These are phyloP conservation scores for Endotricha flammealis DNA, from an alignment of 2,888 invertebrate species.

Conservation along the genomic window DNA sequence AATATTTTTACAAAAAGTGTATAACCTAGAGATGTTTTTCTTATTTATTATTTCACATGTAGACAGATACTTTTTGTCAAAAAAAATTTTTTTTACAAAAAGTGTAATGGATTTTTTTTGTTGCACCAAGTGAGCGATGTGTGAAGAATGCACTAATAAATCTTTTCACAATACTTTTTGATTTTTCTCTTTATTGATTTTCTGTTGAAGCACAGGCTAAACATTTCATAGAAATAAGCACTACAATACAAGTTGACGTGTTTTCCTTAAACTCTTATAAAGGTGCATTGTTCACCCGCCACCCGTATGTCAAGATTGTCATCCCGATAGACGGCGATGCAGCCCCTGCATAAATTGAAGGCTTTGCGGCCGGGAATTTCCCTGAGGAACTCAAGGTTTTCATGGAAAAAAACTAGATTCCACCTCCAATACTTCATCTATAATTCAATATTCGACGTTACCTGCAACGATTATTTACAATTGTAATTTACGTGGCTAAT, in stretches of 20 bases:
- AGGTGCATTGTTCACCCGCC: slow-evolving; percentile 50
- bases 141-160: too few species aligned
- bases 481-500: slow-evolving; percentile 53
- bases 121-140: too few species aligned
- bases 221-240: slow-evolving; percentile 9
- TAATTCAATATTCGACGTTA: slow-evolving; percentile 63
- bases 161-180: too few species aligned
- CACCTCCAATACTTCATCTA: slow-evolving; percentile 55
- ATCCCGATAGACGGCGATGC: slow-evolving; percentile 57
- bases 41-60: too few species aligned
- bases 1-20: too few species aligned
- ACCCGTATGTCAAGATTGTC: slow-evolving; percentile 59
- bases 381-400: slow-evolving; percentile 53
- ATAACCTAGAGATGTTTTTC: too few species aligned
- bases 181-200: too few species aligned
- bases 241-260: slow-evolving; percentile 22
- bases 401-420: slow-evolving; percentile 54
- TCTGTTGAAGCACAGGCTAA: not conserved
- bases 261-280: slow-evolving; percentile 26
- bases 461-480: slow-evolving; percentile 47
- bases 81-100: too few species aligned
- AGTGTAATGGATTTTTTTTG: too few species aligned
- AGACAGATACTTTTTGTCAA: too few species aligned
- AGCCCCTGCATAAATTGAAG: slow-evolving; percentile 67
- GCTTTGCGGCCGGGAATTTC: slow-evolving; percentile 64